Evolutionary conservation across 2,888 invertebrate species (phyloP).

Genomic region (Brenthis daphne): DNA sequence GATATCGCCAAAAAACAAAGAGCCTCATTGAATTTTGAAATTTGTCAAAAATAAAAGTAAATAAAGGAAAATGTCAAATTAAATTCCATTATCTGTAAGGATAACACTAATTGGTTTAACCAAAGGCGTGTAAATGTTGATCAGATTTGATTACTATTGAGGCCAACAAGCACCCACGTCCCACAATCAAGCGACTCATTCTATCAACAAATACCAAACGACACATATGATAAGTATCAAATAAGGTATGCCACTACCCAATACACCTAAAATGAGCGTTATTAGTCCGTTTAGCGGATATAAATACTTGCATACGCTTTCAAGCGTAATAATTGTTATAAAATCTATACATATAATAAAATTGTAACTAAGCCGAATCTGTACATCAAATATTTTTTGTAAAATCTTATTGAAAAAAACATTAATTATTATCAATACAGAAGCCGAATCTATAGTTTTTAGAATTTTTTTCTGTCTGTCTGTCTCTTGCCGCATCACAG

Average conservation of each 20-base stretch:
- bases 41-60: background rate
- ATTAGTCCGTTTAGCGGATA: background rate
- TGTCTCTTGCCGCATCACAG: too few species aligned
- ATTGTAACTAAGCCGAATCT: too few species aligned
- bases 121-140: slow-evolving; percentile 13
- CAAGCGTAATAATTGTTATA: too few species aligned
- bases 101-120: slow-evolving; percentile 3
- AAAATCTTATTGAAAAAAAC: too few species aligned
- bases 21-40: too few species aligned
- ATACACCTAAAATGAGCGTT: background rate
- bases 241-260: background rate
- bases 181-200: slow-evolving; percentile 9
- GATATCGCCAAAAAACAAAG: too few species aligned
- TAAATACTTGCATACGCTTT: background rate
- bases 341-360: too few species aligned
- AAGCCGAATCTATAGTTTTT: too few species aligned
- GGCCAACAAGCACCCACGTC: slow-evolving; percentile 1
- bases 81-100: too few species aligned
- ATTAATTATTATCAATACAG: too few species aligned
- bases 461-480: too few species aligned
- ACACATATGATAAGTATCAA: slow-evolving; percentile 5
- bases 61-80: background rate
- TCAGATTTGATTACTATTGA: slow-evolving; percentile 1
- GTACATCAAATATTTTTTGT: too few species aligned
- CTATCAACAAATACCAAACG: slow-evolving; percentile 7